These are phyloP conservation scores for Dorcus hopei DNA, from an alignment of 2,888 invertebrate species.

Conservation along the genomic window DNA sequence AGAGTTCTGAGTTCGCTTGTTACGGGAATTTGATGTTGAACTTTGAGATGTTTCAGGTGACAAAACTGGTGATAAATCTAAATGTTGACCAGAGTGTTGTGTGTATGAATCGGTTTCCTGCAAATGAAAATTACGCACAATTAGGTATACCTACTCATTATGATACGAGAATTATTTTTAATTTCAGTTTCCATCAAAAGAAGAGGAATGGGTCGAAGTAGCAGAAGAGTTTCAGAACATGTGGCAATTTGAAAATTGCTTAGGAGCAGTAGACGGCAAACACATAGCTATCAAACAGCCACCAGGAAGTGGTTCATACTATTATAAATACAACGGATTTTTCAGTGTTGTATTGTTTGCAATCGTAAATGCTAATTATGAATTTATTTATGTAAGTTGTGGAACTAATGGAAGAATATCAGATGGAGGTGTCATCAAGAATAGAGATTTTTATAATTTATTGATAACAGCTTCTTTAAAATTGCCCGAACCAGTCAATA, in stretches of 20 bases:
- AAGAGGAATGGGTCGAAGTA: conserved; percentile 13
- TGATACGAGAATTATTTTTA: not conserved
- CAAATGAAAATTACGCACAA: too few relatives aligned
- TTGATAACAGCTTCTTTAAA: too few relatives aligned
- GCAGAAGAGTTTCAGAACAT: conserved; percentile 18
- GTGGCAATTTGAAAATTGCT: conserved; percentile 24
- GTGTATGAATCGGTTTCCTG: too few relatives aligned
- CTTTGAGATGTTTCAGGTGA: too few relatives aligned
- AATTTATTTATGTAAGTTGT: conserved; percentile 28
- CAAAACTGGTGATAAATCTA: too few relatives aligned
- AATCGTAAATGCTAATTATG: conserved; percentile 5
- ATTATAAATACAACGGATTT: conserved; percentile 1
- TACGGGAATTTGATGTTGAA: too few relatives aligned
- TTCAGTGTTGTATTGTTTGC: not conserved
- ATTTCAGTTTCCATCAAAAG: too few relatives aligned
- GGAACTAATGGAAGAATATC: conserved; percentile 29
- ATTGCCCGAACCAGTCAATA: too few relatives aligned
- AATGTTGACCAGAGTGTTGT: too few relatives aligned
- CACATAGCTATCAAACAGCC: conserved; percentile 14
- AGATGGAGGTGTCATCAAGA: too few relatives aligned
- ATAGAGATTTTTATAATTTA: too few relatives aligned
- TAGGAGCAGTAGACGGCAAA: conserved; percentile 21
- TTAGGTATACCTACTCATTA: not conserved
- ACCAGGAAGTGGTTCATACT: conserved; percentile 1
- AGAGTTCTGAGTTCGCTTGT: not conserved